These are phyloP conservation scores for Pholis gunnellus DNA, from an alignment of 2,113 vertebrate genomes.

Conservation along the genomic window DNA sequence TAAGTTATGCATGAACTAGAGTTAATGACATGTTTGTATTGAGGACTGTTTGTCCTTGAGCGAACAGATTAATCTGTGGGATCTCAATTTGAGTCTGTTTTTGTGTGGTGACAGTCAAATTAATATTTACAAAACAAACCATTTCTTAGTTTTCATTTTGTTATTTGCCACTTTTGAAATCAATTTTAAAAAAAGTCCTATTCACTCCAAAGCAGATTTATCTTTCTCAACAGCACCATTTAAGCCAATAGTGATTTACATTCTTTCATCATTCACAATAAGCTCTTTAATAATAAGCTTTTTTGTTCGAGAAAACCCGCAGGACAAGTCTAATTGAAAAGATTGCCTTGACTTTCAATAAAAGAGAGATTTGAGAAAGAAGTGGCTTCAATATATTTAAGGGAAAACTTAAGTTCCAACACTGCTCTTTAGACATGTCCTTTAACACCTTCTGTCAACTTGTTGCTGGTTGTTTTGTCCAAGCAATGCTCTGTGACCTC, in stretches of 20 bases:
- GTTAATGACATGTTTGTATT: neutral
- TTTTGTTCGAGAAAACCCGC: conserved; percentile 15
- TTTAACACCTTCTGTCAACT: conserved; percentile 50
- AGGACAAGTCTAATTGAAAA: conserved; percentile 28
- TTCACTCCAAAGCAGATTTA: conserved; percentile 3
- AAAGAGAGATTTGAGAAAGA: conserved; percentile 4
- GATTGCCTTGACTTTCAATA: conserved; percentile 32
- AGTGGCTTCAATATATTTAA: conserved; percentile 22
- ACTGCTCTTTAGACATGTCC: conserved; percentile 26
- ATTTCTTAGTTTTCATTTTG: conserved; percentile 4
- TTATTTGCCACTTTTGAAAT: conserved; percentile 12
- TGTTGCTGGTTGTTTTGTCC: conserved; percentile 45
- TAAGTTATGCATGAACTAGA: neutral
- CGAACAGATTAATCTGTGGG: neutral
- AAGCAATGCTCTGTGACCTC: conserved; percentile 26
- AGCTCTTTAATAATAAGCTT: neutral
- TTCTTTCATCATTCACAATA: conserved; percentile 25
- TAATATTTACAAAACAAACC: conserved; percentile 26
- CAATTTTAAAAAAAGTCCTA: neutral
- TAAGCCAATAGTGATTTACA: conserved; percentile 18
- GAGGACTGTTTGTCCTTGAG: neutral
- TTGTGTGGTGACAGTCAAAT: conserved; percentile 16
- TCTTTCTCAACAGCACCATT: conserved; percentile 10
- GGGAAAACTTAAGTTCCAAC: conserved; percentile 27
- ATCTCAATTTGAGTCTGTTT: conserved; percentile 11